Base-by-base conservation (phyloP, 2,888 invertebrate genomes). In the Agrochola circellaris region DNA sequence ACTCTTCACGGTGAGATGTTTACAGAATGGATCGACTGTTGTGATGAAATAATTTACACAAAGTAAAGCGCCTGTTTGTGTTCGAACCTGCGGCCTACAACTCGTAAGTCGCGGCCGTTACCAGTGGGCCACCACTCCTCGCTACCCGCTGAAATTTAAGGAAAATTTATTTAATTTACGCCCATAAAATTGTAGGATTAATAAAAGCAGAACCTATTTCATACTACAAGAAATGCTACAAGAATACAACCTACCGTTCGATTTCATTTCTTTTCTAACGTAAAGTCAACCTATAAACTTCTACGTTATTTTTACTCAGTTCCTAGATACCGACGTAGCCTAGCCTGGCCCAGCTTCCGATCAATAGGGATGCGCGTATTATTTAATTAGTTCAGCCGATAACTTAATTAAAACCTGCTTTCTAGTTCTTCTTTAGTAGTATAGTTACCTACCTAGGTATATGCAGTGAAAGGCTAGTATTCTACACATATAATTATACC, bases 361-460 rank as follows among this genome's bases (percentile, higher is more conserved):
- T 51, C 56, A 79, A 48, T 58, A 61, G 56, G 30, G 3, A 51
- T 23, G 61, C 66, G 4, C n/a, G 13, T 42, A 23, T 48, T 64
- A 72, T 23, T 79, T 72, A 68, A 81, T 77, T 72, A 72, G 72
- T 56, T 77, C 60, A 65, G 54, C 17, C 68, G 60, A 77, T 81
- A 82, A 82, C 30, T 77, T 81, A 77, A 72, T 77, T 82, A 81
- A 68, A 62, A 45, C 13, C 45, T 34, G 13, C 13, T 17, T 48
- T 72, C 56, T 64, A 79, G 48, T 64, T 72, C 79, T 77, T 78
- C 78, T 34, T 51, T 34, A 30, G 77, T 5, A 54, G 45, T 34
- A 6, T 15, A 34, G 7, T 11, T n/a, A n/a, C 15, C 20, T 64
- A 70, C 0, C 17, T 77, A 58, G 15, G 8, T 17, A n/a, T 38